These are phyloP conservation scores for Pangasius larnaudii DNA, from an alignment of 2,797 vertebrate genomes.

Conservation along the genomic window DNA sequence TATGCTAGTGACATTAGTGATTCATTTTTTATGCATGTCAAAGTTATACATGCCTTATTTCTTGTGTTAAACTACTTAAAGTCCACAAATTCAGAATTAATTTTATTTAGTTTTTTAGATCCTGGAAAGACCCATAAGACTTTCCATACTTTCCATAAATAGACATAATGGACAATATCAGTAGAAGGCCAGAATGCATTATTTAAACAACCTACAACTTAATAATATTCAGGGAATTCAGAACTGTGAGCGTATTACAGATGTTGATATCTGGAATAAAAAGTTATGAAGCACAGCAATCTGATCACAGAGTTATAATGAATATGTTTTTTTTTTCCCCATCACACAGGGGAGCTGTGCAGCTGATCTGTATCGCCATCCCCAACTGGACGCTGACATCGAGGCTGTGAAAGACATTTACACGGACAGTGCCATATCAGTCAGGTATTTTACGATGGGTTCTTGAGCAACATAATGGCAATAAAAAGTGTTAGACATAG, in stretches of 20 bases:
- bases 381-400: conserved; percentile 96
- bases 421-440: conserved; percentile 91
- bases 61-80: no score
- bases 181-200: background rate
- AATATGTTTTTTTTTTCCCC: background rate
- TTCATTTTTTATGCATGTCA: no score
- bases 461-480: background rate
- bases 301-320: background rate
- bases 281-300: background rate
- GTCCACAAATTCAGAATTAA: no score
- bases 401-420: conserved; percentile 98
- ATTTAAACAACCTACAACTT: background rate
- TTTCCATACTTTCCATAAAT: background rate
- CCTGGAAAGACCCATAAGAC: background rate
- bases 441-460: conserved; percentile 78
- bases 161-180: background rate
- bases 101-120: background rate
- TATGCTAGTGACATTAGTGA: no score
- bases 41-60: no score
- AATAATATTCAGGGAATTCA: background rate
- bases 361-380: conserved; percentile 95
- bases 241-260: background rate
- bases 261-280: background rate
- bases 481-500: background rate
- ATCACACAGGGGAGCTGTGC: conserved; percentile 89